Conservation (phyloP, 2,797 vertebrate genomes). For the Propithecus deckenii region DNA sequence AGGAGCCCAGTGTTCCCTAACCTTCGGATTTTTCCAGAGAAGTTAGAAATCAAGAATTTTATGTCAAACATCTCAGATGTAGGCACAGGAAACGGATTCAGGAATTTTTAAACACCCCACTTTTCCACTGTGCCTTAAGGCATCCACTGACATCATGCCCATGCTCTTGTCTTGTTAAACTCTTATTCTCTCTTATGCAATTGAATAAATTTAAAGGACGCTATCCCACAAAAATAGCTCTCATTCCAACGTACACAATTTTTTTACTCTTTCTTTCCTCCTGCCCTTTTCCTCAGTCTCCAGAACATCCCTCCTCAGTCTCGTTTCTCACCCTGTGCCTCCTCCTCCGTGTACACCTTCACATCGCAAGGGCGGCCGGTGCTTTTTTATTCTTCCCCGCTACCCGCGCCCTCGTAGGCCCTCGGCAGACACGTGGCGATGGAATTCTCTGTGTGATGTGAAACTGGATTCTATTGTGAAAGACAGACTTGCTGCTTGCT, state of each 20-base stretch:
- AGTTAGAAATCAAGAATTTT: background rate
- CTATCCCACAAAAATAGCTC: too few relatives aligned
- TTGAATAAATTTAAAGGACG: background rate
- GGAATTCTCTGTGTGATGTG: rapidly evolving
- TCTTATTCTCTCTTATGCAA: background rate
- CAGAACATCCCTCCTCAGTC: background rate
- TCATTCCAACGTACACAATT: rapidly evolving
- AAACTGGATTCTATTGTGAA: background rate
- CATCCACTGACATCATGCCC: background rate
- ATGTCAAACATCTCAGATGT: background rate
- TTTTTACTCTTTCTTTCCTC: background rate
- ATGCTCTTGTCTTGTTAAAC: background rate
- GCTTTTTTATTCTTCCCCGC: background rate
- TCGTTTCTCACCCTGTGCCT: rapidly evolving
- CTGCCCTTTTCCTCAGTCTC: background rate
- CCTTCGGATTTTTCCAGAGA: background rate
- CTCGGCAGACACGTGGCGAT: rapidly evolving
- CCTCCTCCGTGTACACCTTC: rapidly evolving
- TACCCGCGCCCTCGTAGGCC: rapidly evolving
- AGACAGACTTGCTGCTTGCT: background rate
- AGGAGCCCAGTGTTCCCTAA: background rate
- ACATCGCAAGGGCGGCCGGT: background rate
- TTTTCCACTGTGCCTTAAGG: background rate
- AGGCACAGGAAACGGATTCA: background rate
- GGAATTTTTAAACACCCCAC: background rate